Evolutionary conservation across 2,113 vertebrate species (phyloP), one percentile per base, ranked within the genome.

Genomic region (Chamaea fasciata): DNA sequence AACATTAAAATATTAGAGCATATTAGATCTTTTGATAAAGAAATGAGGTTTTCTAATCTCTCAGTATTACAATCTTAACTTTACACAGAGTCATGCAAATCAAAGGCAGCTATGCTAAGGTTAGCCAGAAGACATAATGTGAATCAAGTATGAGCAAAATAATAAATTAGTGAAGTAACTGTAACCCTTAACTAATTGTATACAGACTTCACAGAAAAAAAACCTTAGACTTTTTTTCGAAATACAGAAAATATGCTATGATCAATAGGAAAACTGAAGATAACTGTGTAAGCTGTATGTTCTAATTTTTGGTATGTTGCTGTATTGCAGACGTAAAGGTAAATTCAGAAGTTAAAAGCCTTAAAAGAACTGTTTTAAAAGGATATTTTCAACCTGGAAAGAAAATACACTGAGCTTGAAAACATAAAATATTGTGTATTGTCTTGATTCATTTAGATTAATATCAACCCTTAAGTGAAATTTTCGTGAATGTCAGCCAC

Each of bases 11-110:
- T 94, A 91, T 90, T 92, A 91, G 69, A 64, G 60, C 3, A 0
- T 81, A 95, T 87, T 96, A 82, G 78, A 94, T 94, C 53, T 84
- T 71, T 31, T 46, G 63, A 95, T 94, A 92, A 94, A 95, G 57
- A 84, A 85, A 50, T 46, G 28, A 92, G 81, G 70, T 91, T 91
- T 92, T 91, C 89, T 94, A 85, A 92, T 94, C 50, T 92, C 50
- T 65, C 39, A 9, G 41, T 71, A 30, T 79, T 76, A 65, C 50
- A 71, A 27, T 53, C 74, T 69, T 89, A 89, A 77, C 80, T 92
- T 94, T 68, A 82, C 81, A 75, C 11, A 17, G 41, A 76, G 41
- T 85, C 49, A 91, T 89, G 94, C 78, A 94, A 92, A 91, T 92
- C 35, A 4, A 71, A 94, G 53, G 73, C 41, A 69, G 84, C 53